Base-by-base conservation (phyloP, 2,888 invertebrate species). In the Malthinus flaveolus region DNA sequence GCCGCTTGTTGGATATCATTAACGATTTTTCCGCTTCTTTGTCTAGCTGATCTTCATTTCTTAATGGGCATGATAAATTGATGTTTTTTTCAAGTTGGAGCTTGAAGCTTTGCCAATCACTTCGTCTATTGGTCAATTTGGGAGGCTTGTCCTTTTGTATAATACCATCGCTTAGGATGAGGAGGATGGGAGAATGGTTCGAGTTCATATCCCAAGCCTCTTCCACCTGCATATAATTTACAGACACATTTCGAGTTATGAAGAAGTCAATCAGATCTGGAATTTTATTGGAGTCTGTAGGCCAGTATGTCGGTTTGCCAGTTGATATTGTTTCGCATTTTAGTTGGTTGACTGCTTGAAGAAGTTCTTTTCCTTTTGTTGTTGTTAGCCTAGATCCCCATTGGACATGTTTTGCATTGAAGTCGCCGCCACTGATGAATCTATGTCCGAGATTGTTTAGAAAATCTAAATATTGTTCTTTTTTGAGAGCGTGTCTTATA, bases 381-480 rank as follows among this genome's bases (percentile, higher is more conserved):
- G 35, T 50, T 45, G 23, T 32, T 44, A 50, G 12, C 11, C 11
- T 36, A 3, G 35, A 50, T 44, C 35, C 37, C 35, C 11, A 50
- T 10, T 10, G 3, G 7, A 11, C 7, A 36, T 36, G 36, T 36
- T 36, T 36, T 10, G 36, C 36, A 36, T 36, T 36, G 1, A 36
- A 36, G 11, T 36, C 36, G 7, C 36, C 12, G 2, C 36, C 36
- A 23, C n/a, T n/a, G n/a, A n/a, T n/a, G n/a, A n/a, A n/a, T n/a
- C n/a, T n/a, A n/a, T n/a, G n/a, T n/a, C n/a, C n/a, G n/a, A n/a
- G n/a, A n/a, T n/a, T n/a, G n/a, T n/a, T n/a, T n/a, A n/a, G n/a
- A n/a, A n/a, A n/a, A n/a, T n/a, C n/a, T n/a, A n/a, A n/a, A n/a
- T n/a, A n/a, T n/a, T n/a, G n/a, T n/a, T n/a, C n/a, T n/a, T n/a